A percentile compares a stretch with the other conserved stretches of the same genome.
Conservation (phyloP, 1,140 invertebrate species). For the Drosophila setifemur region DNA sequence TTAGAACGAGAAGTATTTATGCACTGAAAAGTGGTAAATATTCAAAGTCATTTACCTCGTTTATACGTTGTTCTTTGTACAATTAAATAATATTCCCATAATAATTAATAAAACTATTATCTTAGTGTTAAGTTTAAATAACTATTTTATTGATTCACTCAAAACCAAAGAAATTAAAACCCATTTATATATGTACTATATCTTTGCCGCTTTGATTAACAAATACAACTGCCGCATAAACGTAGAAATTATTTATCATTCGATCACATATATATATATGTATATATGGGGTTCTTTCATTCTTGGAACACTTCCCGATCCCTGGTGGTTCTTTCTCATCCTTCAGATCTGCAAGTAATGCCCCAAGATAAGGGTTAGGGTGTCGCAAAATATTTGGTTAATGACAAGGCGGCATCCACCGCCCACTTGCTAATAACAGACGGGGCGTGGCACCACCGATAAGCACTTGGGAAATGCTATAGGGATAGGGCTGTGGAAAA, state of each 20-base stretch:
- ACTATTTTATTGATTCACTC: too few relatives aligned
- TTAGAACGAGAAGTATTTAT: not conserved
- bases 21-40: not conserved
- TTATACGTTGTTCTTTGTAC: not conserved
- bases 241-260: not conserved
- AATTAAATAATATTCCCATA: not conserved
- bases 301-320: not conserved
- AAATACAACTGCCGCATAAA: not conserved
- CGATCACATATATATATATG: not conserved
- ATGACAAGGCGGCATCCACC: constrained; percentile 37
- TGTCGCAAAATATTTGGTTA: constrained; percentile 64
- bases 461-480: constrained; percentile 15
- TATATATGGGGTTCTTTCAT: constrained; percentile 7
- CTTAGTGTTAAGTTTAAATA: too few relatives aligned
- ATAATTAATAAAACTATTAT: too few relatives aligned
- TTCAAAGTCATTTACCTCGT: not conserved
- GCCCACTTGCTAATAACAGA: constrained; percentile 12
- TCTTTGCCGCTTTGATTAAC: too few relatives aligned
- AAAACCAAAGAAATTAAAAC: too few relatives aligned
- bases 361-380: constrained; percentile 11
- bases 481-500: not conserved
- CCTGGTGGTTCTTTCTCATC: not conserved
- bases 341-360: constrained; percentile 26
- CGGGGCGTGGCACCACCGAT: constrained; percentile 43
- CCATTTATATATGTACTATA: too few relatives aligned